These are phyloP conservation scores for Metalampra italica DNA, from an alignment of 2,888 invertebrate species.

Conservation along the genomic window DNA sequence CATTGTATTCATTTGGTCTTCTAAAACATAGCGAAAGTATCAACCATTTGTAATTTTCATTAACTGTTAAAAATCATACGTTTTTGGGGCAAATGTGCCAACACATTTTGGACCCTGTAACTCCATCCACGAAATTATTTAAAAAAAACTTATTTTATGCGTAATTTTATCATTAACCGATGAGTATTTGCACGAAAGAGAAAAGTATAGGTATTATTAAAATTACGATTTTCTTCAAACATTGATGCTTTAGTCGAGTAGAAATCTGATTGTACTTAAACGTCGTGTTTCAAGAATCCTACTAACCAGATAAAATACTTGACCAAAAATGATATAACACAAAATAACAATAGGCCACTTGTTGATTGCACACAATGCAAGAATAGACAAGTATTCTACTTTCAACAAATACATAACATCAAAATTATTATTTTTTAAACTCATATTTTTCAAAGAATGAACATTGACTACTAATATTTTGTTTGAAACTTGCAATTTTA, in stretches of 20 bases:
- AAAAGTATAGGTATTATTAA: too few species aligned
- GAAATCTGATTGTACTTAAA: too few species aligned
- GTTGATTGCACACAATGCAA: conserved; percentile 35
- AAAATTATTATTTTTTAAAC: too few species aligned
- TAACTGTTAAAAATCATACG: conserved; percentile 7
- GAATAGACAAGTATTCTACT: conserved; percentile 31
- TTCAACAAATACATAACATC: neutral
- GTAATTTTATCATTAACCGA: conserved; percentile 34
- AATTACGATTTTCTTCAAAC: too few species aligned
- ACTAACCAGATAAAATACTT: neutral
- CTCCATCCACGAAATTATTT: conserved; percentile 45
- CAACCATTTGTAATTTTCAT: conserved; percentile 1
- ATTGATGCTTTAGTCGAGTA: too few species aligned
- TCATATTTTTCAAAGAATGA: too few species aligned
- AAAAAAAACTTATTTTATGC: conserved; percentile 31
- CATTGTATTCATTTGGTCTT: conserved; percentile 38
- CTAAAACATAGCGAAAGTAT: conserved; percentile 5
- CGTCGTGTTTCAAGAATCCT: neutral
- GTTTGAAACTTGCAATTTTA: too few species aligned
- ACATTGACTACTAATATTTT: too few species aligned
- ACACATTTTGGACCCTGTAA: conserved; percentile 48
- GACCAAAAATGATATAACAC: neutral
- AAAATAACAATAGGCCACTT: conserved; percentile 24
- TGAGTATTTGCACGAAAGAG: conserved; percentile 39
- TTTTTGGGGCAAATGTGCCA: conserved; percentile 32